Base-by-base conservation (phyloP, 2,797 vertebrate genomes). In the Melanotaenia parkinsoni region DNA sequence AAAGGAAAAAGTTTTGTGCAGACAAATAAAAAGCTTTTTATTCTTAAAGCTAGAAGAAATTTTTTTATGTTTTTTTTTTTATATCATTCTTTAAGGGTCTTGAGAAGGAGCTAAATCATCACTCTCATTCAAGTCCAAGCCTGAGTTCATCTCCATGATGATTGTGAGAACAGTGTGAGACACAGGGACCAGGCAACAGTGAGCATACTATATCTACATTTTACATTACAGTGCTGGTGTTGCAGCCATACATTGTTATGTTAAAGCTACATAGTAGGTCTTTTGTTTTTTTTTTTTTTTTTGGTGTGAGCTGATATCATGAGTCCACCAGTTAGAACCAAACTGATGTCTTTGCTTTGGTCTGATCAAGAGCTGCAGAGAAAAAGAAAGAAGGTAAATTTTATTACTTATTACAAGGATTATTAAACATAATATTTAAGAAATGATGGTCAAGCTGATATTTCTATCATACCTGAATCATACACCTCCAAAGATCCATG, bases 401-500 rank as follows among this genome's bases (percentile, higher is more conserved):
- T 33, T 26, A 22, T 4, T 11, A 45, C 9, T 59, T 20, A 26
- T 22, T 30, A 28, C 54, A 28, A 18, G 26, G 22, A 47, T 70
- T 22, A 38, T 47, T 70, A 43, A 9, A 67, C 2, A 10, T 50
- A 4, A 53, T 26, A 0, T 51, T 59, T 14, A 28, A 37, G 3
- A 68, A 69, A 58, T 20, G 18, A 24, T 61, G 28, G 30, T 20
- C 20, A 40, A n/a, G 33, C 47, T 30, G 30, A 18, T 2, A 38
- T 18, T 57, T 64, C 43, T 4, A 2, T 60, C 3, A 37, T 92
- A 98, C 98, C 96, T 95, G 96, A 70, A 30, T 99, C 97, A 72
- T 97, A 97, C n/a, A 96, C 93, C 87, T 99, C 97, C 91, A 98
- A 88, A 0, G 97, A 95, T 64, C 96, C 96, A 1, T 98, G 97